Percentiles rank a stretch among this genome's conserved stretches.
These are phyloP conservation scores for Heliothis virescens DNA, from an alignment of 1,140 invertebrate species.

Conservation along the genomic window DNA sequence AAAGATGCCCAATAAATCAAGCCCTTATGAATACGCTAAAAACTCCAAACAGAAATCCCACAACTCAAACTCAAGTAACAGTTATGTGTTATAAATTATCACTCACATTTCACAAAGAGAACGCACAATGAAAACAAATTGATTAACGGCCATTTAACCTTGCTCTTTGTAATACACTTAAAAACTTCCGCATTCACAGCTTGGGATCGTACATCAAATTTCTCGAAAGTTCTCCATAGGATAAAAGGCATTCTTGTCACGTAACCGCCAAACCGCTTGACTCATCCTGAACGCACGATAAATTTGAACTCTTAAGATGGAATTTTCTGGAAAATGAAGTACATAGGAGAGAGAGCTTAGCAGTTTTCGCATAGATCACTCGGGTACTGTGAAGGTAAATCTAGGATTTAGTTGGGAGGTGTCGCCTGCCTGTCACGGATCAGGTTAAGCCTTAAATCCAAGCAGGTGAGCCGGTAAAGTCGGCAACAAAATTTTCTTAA, in stretches of 20 bases:
- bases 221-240: slow-evolving; percentile 48
- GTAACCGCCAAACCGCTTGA: slow-evolving; percentile 64
- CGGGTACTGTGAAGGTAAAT: background rate
- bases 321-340: slow-evolving; percentile 53
- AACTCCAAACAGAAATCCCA: background rate
- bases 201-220: slow-evolving; percentile 50
- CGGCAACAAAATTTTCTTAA: background rate
- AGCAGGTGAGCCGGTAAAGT: background rate
- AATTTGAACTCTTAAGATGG: slow-evolving; percentile 70
- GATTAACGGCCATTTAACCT: slow-evolving; percentile 46
- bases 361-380: slow-evolving; percentile 41
- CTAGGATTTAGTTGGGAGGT: slow-evolving; percentile 16
- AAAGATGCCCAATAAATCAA: background rate
- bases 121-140: slow-evolving; percentile 48
- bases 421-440: background rate
- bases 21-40: background rate
- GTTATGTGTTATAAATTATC: slow-evolving; percentile 27
- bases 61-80: background rate
- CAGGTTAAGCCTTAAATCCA: slow-evolving; percentile 23
- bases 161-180: slow-evolving; percentile 47
- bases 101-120: slow-evolving; percentile 2
- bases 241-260: slow-evolving; percentile 70
- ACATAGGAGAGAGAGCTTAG: slow-evolving; percentile 5
- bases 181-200: slow-evolving; percentile 55
- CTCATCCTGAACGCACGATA: slow-evolving; percentile 65